Conservation (phyloP, 2,113 vertebrate genomes). For the Argyrosomus japonicus region DNA sequence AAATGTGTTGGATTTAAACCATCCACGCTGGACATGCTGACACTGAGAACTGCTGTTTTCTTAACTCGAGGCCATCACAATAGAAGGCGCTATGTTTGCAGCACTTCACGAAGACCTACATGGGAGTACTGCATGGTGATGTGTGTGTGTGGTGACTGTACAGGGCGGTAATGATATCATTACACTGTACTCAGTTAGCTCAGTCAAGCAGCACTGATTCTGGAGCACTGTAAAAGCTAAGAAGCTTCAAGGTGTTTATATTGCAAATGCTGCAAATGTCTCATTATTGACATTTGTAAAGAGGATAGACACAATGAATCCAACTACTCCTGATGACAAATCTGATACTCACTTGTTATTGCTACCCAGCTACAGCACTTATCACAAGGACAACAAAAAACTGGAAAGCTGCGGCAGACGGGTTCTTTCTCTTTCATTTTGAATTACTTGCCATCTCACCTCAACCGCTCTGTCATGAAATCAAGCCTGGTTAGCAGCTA, state of each 20-base stretch:
- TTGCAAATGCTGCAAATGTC: constrained; percentile 5
- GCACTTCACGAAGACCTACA: neutral
- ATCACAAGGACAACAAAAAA: neutral
- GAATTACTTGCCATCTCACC: neutral
- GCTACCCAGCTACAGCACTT: neutral
- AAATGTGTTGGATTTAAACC: constrained; percentile 64
- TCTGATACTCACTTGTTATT: neutral
- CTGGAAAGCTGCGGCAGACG: neutral
- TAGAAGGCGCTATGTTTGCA: constrained; percentile 11
- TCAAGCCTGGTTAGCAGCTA: constrained; percentile 6
- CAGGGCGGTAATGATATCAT: constrained; percentile 16
- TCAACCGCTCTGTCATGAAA: constrained; percentile 13
- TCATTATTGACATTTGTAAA: constrained; percentile 27
- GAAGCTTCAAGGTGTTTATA: constrained; percentile 24
- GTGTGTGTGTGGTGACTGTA: neutral
- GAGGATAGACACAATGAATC: constrained; percentile 9
- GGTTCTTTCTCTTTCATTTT: constrained; percentile 7
- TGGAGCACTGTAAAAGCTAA: constrained; percentile 2
- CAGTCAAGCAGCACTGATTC: constrained; percentile 42
- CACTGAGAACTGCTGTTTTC: constrained; percentile 26
- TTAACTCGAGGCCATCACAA: constrained; percentile 4
- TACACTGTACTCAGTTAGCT: neutral
- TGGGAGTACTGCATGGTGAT: neutral
- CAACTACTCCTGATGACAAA: neutral
- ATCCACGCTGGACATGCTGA: constrained; percentile 22